Evolutionary conservation across 1,140 invertebrate genomes (phyloP).

Genomic region (Lethrus apterus): DNA sequence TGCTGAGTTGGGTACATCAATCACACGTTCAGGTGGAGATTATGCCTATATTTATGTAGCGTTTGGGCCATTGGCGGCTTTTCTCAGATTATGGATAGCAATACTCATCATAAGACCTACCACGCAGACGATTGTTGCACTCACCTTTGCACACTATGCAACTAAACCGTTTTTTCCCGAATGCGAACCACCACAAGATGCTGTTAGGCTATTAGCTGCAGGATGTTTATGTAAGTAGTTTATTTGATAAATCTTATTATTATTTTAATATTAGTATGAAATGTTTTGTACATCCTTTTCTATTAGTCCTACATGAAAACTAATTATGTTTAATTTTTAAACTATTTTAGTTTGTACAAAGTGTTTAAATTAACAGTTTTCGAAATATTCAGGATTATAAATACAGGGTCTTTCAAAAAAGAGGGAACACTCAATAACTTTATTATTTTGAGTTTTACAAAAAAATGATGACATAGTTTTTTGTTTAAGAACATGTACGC

Average conservation of each 20-base stretch:
- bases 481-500: too few species aligned
- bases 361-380: too few species aligned
- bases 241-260: background rate
- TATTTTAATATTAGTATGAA: slow-evolving; percentile 3
- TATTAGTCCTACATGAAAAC: too few species aligned
- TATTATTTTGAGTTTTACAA: too few species aligned
- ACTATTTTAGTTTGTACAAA: too few species aligned
- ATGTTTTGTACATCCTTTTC: too few species aligned
- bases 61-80: slow-evolving; percentile 83
- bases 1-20: slow-evolving; percentile 77
- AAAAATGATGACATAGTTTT: too few species aligned
- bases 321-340: too few species aligned
- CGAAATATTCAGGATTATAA: too few species aligned
- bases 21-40: slow-evolving; percentile 77
- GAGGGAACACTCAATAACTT: too few species aligned
- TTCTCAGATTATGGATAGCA: slow-evolving; percentile 82
- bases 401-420: too few species aligned
- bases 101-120: slow-evolving; percentile 76
- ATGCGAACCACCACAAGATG: slow-evolving; percentile 56
- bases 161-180: slow-evolving; percentile 76
- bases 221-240: slow-evolving; percentile 65
- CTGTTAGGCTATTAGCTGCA: slow-evolving; percentile 63
- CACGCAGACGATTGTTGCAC: slow-evolving; percentile 74
- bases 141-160: slow-evolving; percentile 73
- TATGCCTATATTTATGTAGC: slow-evolving; percentile 82